Evolutionary conservation across 2,797 vertebrate genomes (phyloP), one percentile per base, ranked within the genome.

Genomic region (Manis pentadactyla): DNA sequence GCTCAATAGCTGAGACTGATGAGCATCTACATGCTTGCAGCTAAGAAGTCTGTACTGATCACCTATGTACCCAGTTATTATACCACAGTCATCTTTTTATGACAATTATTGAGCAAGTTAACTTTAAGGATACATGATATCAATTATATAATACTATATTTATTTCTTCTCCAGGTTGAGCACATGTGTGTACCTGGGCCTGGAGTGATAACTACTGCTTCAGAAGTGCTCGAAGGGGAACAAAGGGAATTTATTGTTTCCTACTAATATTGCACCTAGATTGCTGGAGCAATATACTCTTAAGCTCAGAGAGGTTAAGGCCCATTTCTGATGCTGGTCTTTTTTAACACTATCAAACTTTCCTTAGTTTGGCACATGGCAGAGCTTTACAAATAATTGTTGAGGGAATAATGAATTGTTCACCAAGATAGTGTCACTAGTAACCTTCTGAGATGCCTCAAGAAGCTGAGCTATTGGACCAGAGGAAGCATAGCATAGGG

Each of bases 361-460:
- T 81, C 64, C 10, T 93, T 95, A 69, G 74, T 93, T 95, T 83
- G 63, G 81, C 77, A 86, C 71, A 74, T 69, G 85, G 87, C 3
- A 94, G 82, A 92, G 23, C 64, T 84, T 97, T 95, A 87, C 88
- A 96, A 94, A 86, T 59, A 94, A 92, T 39, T 31, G n/a, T 21
- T 55, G 66, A 85, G 39, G 77, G 81, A 85, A 78, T 53, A 93
- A 90, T 39, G 51, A 34, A 6, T 63, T 94, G 78, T 85, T 96
- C 57, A 75, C 18, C 29, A 63, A 93, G 61, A 77, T 74, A 83
- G 39, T 55, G 84, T 73, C 61, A 85, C 75, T 46, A 46, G 61
- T 14, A 93, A 82, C 71, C 92, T 89, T 42, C 84, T 90, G 75
- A 87, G 91, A 63, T 64, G 57, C 84, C 31, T 87, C 59, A n/a